Conservation (phyloP, 2,113 vertebrate genomes). For the Sylvilagus bachmani region DNA sequence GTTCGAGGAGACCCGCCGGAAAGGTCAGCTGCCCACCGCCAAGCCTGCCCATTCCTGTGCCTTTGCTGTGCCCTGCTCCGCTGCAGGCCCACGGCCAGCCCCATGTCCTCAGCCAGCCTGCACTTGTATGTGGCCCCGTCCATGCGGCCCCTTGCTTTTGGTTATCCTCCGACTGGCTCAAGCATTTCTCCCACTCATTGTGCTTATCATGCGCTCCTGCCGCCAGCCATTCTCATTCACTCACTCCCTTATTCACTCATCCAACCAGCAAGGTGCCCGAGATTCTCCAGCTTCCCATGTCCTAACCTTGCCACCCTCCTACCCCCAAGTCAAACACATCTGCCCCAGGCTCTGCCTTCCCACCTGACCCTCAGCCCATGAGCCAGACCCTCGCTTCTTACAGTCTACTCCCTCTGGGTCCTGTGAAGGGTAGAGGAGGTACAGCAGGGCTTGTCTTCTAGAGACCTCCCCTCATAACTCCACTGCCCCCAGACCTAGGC, state of each 20-base stretch:
- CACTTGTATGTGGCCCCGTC: not conserved
- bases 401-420: not conserved
- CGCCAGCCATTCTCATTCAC: not conserved
- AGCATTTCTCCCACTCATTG: not conserved
- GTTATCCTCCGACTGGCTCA: not conserved
- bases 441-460: conserved; percentile 12
- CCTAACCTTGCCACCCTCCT: not conserved
- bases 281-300: not conserved
- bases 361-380: not conserved
- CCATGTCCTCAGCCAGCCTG: not conserved
- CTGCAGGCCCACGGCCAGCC: not conserved
- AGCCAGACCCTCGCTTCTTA: not conserved
- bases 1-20: conserved; percentile 93
- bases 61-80: not conserved
- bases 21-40: conserved; percentile 87
- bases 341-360: not conserved
- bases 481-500: conserved; percentile 84
- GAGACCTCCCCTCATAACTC: not conserved
- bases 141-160: not conserved
- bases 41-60: not conserved
- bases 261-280: not conserved
- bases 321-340: not conserved
- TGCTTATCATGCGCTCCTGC: not conserved
- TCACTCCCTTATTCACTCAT: not conserved
- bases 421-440: not conserved